Conservation (phyloP, 2,888 invertebrate genomes). For the Torymus tubicola region DNA sequence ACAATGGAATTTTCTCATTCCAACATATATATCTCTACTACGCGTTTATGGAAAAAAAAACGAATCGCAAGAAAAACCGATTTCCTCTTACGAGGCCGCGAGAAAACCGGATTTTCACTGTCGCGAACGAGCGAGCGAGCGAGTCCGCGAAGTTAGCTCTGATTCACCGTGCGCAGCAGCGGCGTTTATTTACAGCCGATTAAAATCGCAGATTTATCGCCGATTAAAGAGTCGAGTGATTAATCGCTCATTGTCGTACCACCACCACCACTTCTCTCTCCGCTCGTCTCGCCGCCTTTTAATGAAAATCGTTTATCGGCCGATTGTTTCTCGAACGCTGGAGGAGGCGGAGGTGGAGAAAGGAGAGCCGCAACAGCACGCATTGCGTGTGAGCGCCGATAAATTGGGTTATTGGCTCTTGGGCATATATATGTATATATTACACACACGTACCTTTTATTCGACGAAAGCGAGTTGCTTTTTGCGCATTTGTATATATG, state of each 20-base stretch:
- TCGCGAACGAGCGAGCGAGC: constrained; percentile 26
- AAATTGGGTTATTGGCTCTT: neutral
- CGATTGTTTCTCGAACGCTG: neutral
- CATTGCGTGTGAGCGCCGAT: neutral
- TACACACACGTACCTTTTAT: too few species aligned
- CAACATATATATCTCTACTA: too few species aligned
- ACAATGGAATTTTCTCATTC: constrained; percentile 19
- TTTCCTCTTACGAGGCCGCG: constrained; percentile 37
- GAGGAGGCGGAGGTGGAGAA: neutral
- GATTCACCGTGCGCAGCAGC: constrained; percentile 6
- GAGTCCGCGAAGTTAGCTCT: neutral
- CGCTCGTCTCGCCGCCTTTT: neutral
- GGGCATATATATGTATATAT: too few species aligned
- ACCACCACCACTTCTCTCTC: too few species aligned
- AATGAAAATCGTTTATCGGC: constrained; percentile 5
- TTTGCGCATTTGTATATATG: too few species aligned
- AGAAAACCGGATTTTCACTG: constrained; percentile 55
- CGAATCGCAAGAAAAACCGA: constrained; percentile 46
- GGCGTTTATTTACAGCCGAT: constrained; percentile 22
- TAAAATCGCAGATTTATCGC: constrained; percentile 28
- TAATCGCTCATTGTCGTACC: constrained; percentile 31
- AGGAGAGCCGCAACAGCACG: constrained; percentile 5
- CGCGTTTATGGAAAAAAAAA: neutral
- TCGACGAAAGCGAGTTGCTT: too few species aligned
- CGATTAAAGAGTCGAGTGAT: constrained; percentile 28